Percentiles rank a stretch among this genome's conserved stretches.
phyloP scores from a whole-genome alignment of 2,113 vertebrate species.

The Cebidichthys violaceus region DNA sequence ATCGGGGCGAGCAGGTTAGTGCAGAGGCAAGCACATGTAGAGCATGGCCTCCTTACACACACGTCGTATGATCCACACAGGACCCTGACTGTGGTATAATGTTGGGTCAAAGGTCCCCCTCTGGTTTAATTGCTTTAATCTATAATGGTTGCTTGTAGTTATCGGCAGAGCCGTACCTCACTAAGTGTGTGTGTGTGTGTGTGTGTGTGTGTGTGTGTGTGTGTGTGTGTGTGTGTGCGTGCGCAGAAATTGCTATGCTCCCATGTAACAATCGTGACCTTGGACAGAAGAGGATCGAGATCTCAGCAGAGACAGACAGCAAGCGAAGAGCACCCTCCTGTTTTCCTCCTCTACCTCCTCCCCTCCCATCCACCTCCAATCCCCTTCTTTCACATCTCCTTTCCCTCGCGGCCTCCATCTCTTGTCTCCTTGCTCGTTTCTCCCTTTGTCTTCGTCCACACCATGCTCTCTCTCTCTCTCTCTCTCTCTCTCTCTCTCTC shows the following conservation, averaged over 20 bases:
- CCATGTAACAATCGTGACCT: slow-evolving; percentile 80
- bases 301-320: slow-evolving; percentile 58
- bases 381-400: slow-evolving; percentile 41
- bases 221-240: slow-evolving; percentile 41
- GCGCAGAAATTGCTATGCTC: slow-evolving; percentile 66
- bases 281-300: slow-evolving; percentile 80
- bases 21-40: slow-evolving; percentile 74
- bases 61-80: slow-evolving; percentile 69
- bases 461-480: slow-evolving; percentile 11
- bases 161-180: slow-evolving; percentile 79
- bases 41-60: slow-evolving; percentile 49
- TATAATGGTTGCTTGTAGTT: slow-evolving; percentile 80
- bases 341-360: slow-evolving; percentile 39
- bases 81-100: slow-evolving; percentile 68
- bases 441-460: slow-evolving; percentile 1
- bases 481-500: slow-evolving; percentile 26
- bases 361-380: slow-evolving; percentile 23
- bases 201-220: slow-evolving; percentile 19
- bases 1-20: slow-evolving; percentile 62
- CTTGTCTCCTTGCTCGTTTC: slow-evolving; percentile 37
- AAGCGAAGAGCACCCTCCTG: slow-evolving; percentile 29
- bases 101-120: slow-evolving; percentile 76
- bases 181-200: slow-evolving; percentile 23
- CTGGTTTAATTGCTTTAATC: slow-evolving; percentile 83
- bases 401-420: slow-evolving; percentile 28